Evolutionary conservation across 2,113 vertebrate species (phyloP).

Genomic region (Odontophorus gujanensis): DNA sequence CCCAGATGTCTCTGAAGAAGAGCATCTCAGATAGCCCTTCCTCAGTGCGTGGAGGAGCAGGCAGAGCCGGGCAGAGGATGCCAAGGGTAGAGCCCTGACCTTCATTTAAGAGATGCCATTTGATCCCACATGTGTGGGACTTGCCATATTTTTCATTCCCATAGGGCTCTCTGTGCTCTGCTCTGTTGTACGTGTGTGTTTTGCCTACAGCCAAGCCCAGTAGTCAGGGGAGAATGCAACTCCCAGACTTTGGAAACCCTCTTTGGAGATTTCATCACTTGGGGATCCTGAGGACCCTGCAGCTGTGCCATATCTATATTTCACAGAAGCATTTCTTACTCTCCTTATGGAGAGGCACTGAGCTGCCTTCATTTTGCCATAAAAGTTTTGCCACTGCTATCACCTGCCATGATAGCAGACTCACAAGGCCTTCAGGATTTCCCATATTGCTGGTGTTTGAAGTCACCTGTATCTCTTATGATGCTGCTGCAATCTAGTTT

Average conservation of each 20-base stretch:
- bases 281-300: not conserved
- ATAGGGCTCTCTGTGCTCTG: not conserved
- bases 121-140: not conserved
- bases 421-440: not conserved
- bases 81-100: not conserved
- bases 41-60: not conserved
- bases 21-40: not conserved
- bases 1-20: not conserved
- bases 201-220: not conserved
- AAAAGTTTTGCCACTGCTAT: not conserved
- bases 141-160: not conserved
- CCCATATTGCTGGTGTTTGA: not conserved
- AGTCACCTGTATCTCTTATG: not conserved
- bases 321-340: not conserved
- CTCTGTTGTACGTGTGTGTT: rapidly evolving
- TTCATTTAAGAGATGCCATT: not conserved
- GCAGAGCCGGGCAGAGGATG: not conserved
- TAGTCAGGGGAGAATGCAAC: not conserved
- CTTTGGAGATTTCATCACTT: not conserved
- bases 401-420: not conserved
- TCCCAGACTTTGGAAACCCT: not conserved
- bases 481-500: not conserved
- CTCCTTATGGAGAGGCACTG: rapidly evolving
- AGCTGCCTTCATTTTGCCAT: not conserved
- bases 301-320: slow-evolving; percentile 6